A percentile compares a stretch with the other conserved stretches of the same genome.
These are phyloP conservation scores for Cosmia pyralina DNA, from an alignment of 2,888 invertebrate species.

Conservation along the genomic window DNA sequence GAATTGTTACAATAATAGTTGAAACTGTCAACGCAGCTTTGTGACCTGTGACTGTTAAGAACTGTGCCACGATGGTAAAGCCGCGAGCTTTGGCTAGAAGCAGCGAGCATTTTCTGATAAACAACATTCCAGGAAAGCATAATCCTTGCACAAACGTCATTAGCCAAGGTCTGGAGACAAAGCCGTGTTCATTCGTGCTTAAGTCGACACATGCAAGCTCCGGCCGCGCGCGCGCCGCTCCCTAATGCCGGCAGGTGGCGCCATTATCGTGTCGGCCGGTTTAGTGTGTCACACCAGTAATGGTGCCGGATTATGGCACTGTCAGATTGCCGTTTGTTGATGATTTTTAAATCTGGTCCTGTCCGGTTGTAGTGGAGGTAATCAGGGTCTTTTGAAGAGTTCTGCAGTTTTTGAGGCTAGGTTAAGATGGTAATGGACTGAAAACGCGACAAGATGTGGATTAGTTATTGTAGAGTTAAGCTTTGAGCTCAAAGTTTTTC, in stretches of 20 bases:
- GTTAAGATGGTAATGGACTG: neutral
- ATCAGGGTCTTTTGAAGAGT: neutral
- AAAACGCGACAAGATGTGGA: neutral
- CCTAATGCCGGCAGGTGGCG: slow-evolving; percentile 44
- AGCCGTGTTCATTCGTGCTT: slow-evolving; percentile 54
- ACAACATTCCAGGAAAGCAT: slow-evolving; percentile 14
- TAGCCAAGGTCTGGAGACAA: slow-evolving; percentile 47
- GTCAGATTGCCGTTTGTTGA: slow-evolving; percentile 33
- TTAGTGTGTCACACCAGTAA: slow-evolving; percentile 39
- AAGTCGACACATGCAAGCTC: slow-evolving; percentile 52
- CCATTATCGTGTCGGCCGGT: slow-evolving; percentile 22
- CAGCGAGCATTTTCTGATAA: slow-evolving; percentile 13
- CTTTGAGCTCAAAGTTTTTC: neutral
- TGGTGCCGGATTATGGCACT: slow-evolving; percentile 40
- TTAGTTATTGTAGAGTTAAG: neutral
- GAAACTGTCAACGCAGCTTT: neutral
- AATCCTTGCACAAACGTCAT: slow-evolving; percentile 58
- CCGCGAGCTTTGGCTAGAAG: neutral
- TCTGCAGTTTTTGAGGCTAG: neutral
- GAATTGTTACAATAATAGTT: neutral
- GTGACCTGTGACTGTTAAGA: neutral
- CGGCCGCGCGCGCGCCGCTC: slow-evolving; percentile 14
- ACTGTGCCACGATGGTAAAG: neutral
- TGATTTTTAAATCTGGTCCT: slow-evolving; percentile 27
- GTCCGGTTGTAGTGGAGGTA: neutral